Conservation (phyloP, 2,888 invertebrate genomes). For the Julus scanicus region DNA sequence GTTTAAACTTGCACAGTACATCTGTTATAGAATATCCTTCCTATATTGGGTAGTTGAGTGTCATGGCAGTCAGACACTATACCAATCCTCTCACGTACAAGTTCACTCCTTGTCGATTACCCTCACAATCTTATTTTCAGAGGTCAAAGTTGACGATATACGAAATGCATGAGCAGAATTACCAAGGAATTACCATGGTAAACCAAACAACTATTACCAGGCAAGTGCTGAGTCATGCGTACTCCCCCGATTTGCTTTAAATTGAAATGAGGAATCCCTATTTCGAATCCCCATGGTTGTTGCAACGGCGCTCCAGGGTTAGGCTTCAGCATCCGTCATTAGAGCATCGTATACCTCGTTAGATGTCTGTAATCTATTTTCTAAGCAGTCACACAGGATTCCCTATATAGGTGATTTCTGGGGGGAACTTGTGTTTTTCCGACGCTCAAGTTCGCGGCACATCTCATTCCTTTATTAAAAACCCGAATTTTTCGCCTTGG, state of each 20-base stretch:
- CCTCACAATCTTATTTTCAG: background rate
- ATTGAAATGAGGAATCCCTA: background rate
- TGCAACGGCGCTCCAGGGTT: background rate
- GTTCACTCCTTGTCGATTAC: no score
- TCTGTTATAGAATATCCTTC: no score
- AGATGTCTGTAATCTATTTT: background rate
- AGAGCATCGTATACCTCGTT: background rate
- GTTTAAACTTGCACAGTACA: no score
- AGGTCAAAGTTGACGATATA: background rate
- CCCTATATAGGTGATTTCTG: background rate
- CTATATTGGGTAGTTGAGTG: no score
- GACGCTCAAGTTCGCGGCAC: background rate
- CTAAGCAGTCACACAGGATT: background rate
- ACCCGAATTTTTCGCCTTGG: background rate
- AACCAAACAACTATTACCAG: background rate
- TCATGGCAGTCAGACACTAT: no score
- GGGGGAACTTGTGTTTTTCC: background rate
- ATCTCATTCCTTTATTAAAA: background rate
- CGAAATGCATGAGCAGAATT: no score
- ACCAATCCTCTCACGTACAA: no score
- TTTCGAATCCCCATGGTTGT: background rate
- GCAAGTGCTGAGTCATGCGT: background rate
- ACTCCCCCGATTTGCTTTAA: background rate
- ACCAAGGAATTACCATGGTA: no score
- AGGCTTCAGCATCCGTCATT: constrained; percentile 6